A percentile compares a stretch with the other conserved stretches of the same genome.
These are phyloP conservation scores for Pammene fasciana DNA, from an alignment of 2,888 invertebrate species.

Conservation along the genomic window DNA sequence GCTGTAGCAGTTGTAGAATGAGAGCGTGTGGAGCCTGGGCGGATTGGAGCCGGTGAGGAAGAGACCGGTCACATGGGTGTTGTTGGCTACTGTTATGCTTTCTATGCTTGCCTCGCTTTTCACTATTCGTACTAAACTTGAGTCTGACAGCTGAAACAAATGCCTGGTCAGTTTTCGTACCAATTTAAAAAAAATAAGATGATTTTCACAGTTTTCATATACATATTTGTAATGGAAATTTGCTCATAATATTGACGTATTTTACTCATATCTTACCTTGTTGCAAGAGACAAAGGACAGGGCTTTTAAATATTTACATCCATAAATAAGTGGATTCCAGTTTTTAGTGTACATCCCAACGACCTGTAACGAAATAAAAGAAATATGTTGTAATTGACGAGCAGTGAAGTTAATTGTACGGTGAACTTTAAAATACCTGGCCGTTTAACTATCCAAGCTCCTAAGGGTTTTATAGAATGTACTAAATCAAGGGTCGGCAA, in stretches of 20 bases:
- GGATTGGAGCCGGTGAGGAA: slow-evolving; percentile 68
- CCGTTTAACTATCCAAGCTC: too few species aligned
- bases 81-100: slow-evolving; percentile 66
- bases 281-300: slow-evolving; percentile 78
- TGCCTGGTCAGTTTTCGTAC: neutral
- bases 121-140: slow-evolving; percentile 70
- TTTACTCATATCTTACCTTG: slow-evolving; percentile 58
- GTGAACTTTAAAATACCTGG: too few species aligned
- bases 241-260: neutral
- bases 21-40: slow-evolving; percentile 58
- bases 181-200: too few species aligned
- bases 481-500: too few species aligned
- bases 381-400: neutral
- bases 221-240: too few species aligned
- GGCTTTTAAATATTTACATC: slow-evolving; percentile 75
- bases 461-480: too few species aligned
- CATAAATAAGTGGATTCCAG: slow-evolving; percentile 78
- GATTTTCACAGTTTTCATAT: too few species aligned
- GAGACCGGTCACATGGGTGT: slow-evolving; percentile 72
- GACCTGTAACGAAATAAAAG: slow-evolving; percentile 60
- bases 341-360: slow-evolving; percentile 78
- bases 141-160: slow-evolving; percentile 66
- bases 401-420: too few species aligned
- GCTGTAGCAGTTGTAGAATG: slow-evolving; percentile 75
- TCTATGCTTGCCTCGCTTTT: slow-evolving; percentile 68